These are phyloP conservation scores for Gnatocerus cornutus DNA, from an alignment of 2,888 invertebrate species.

Conservation along the genomic window DNA sequence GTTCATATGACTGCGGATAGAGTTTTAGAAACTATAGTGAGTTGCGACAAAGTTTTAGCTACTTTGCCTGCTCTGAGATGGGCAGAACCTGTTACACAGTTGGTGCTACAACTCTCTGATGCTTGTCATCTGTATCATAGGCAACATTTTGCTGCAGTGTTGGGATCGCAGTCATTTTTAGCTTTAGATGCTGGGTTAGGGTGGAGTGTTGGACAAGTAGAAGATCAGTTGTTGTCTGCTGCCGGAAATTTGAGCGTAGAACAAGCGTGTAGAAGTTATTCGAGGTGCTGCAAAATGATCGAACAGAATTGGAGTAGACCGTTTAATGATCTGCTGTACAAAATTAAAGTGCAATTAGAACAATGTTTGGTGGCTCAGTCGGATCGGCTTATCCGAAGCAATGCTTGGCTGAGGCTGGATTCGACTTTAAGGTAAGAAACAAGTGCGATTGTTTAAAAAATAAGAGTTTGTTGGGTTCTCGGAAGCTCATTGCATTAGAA, in stretches of 20 bases:
- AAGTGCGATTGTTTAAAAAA: too few species aligned
- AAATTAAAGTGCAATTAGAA: constrained; percentile 80
- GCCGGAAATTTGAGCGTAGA: constrained; percentile 87
- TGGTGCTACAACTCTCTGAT: constrained; percentile 87
- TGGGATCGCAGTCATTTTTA: constrained; percentile 76
- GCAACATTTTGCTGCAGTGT: constrained; percentile 83
- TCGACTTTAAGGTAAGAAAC: constrained; percentile 60
- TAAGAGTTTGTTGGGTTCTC: too few species aligned
- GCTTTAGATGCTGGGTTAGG: constrained; percentile 81
- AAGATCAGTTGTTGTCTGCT: constrained; percentile 85
- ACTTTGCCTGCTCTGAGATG: constrained; percentile 86
- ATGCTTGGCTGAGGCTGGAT: constrained; percentile 79
- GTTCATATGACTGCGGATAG: constrained; percentile 86
- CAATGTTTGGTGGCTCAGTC: constrained; percentile 83
- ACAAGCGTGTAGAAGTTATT: constrained; percentile 87
- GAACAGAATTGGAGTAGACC: constrained; percentile 65
- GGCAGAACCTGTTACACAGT: constrained; percentile 85
- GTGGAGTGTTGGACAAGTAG: constrained; percentile 83
- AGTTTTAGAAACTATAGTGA: constrained; percentile 87
- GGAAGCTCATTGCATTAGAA: too few species aligned
- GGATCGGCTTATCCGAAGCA: constrained; percentile 77
- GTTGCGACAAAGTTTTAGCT: constrained; percentile 86
- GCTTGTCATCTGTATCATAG: constrained; percentile 86
- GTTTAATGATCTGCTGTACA: constrained; percentile 73
- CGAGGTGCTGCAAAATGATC: constrained; percentile 69